Percentiles rank a stretch among this genome's conserved stretches.
phyloP scores from a whole-genome alignment of 2,888 invertebrate species.

The Craniophora ligustri region DNA sequence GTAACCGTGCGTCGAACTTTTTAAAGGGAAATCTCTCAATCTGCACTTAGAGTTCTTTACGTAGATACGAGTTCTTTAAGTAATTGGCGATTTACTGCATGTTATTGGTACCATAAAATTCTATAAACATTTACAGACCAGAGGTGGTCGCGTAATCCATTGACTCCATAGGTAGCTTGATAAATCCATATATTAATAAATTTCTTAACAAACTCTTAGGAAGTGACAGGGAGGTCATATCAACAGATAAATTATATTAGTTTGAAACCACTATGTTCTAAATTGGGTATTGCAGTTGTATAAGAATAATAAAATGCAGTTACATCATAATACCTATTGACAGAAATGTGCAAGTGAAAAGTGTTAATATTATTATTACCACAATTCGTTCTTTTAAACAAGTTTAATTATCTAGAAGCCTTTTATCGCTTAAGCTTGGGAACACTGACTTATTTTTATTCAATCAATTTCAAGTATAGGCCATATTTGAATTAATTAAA shows the following conservation, averaged over 20 bases:
- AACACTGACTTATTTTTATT: too few relatives aligned
- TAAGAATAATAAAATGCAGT: constrained; percentile 10
- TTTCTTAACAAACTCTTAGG: background rate
- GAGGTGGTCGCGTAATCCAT: background rate
- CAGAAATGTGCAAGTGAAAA: too few relatives aligned
- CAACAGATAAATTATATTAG: background rate
- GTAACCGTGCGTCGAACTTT: constrained; percentile 49
- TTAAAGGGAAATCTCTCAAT: constrained; percentile 37
- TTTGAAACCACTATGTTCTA: background rate
- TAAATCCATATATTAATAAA: background rate
- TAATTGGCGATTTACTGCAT: background rate
- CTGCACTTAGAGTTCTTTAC: constrained; percentile 1
- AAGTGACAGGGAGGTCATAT: constrained; percentile 7
- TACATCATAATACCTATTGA: background rate
- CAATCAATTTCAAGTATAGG: too few relatives aligned
- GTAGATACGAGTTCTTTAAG: background rate
- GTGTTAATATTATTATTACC: too few relatives aligned
- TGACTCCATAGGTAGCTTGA: too few relatives aligned
- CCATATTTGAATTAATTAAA: background rate
- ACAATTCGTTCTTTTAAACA: too few relatives aligned
- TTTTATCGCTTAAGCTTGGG: too few relatives aligned
- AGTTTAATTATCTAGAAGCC: too few relatives aligned
- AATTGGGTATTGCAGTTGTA: constrained; percentile 12
- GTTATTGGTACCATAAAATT: background rate
- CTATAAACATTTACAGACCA: background rate